Percentiles rank a stretch among this genome's conserved stretches.
Conservation (phyloP, 2,797 vertebrate genomes). For the Sebastes cheni region DNA sequence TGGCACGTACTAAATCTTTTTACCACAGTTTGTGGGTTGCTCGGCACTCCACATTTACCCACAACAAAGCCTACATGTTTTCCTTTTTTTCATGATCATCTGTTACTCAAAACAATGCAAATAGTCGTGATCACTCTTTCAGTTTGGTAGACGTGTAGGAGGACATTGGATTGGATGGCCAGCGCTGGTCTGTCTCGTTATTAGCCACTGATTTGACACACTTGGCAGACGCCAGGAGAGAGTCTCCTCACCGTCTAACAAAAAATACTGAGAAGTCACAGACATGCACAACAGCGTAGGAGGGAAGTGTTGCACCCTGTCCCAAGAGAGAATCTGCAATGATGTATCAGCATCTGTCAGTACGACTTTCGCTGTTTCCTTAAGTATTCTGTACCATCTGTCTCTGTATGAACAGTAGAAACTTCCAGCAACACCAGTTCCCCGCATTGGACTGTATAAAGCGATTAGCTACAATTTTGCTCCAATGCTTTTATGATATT, state of each 20-base stretch:
- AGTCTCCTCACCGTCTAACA: background rate
- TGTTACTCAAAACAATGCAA: background rate
- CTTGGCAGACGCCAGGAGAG: background rate
- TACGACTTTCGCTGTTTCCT: background rate
- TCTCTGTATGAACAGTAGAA: background rate
- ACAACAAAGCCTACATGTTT: background rate
- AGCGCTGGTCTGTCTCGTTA: background rate
- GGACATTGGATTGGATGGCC: background rate
- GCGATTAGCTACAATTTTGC: constrained; percentile 30
- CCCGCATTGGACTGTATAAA: constrained; percentile 13
- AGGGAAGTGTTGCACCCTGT: background rate
- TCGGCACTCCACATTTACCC: background rate
- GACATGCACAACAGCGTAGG: background rate
- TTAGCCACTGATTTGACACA: background rate
- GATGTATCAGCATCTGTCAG: constrained; percentile 8
- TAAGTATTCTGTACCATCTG: constrained; percentile 17
- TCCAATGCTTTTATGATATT: constrained; percentile 44
- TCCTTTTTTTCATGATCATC: background rate
- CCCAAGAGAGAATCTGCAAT: background rate
- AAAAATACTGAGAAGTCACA: background rate
- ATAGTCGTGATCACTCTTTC: constrained; percentile 3
- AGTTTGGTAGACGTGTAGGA: background rate
- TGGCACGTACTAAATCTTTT: no score
- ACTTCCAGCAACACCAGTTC: constrained; percentile 17
- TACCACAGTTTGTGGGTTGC: no score